These are phyloP conservation scores for Lutjanus campechanus DNA, from an alignment of 2,797 vertebrate species.

Conservation along the genomic window DNA sequence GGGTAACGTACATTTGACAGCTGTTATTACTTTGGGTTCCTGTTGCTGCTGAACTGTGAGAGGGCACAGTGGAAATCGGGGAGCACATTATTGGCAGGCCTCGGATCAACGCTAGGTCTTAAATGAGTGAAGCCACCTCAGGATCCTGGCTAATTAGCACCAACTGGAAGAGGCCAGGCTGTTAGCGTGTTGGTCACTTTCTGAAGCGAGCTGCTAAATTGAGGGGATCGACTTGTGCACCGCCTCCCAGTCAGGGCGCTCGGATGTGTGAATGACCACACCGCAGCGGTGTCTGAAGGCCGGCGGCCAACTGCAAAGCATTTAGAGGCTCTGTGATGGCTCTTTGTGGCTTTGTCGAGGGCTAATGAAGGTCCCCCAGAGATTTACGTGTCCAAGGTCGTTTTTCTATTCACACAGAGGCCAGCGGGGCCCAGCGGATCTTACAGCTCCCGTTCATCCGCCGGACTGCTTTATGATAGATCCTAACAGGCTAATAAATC, in stretches of 20 bases:
- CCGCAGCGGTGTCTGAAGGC: constrained; percentile 39
- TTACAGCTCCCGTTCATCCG: constrained; percentile 44
- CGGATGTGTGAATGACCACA: constrained; percentile 44
- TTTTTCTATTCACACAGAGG: constrained; percentile 68
- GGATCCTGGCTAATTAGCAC: constrained; percentile 74
- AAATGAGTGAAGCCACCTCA: constrained; percentile 69
- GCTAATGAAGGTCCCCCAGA: constrained; percentile 72
- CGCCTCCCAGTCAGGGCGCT: constrained; percentile 32
- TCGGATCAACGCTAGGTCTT: constrained; percentile 62
- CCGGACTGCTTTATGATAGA: constrained; percentile 69
- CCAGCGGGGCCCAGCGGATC: constrained; percentile 40
- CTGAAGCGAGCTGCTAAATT: constrained; percentile 43
- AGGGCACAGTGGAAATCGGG: constrained; percentile 70
- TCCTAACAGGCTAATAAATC: constrained; percentile 71
- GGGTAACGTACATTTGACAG: constrained; percentile 87
- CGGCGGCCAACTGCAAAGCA: constrained; percentile 46
- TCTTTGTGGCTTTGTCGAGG: constrained; percentile 63
- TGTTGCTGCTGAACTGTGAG: constrained; percentile 49
- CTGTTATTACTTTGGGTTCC: constrained; percentile 78
- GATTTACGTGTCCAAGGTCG: constrained; percentile 75
- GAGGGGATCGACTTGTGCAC: constrained; percentile 46
- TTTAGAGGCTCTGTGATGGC: constrained; percentile 54
- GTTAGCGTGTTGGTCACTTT: constrained; percentile 26
- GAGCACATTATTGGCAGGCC: constrained; percentile 30
- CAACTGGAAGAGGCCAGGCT: constrained; percentile 65